Evolutionary conservation across 2,888 invertebrate genomes (phyloP).

Genomic region (Hymenopus coronatus): DNA sequence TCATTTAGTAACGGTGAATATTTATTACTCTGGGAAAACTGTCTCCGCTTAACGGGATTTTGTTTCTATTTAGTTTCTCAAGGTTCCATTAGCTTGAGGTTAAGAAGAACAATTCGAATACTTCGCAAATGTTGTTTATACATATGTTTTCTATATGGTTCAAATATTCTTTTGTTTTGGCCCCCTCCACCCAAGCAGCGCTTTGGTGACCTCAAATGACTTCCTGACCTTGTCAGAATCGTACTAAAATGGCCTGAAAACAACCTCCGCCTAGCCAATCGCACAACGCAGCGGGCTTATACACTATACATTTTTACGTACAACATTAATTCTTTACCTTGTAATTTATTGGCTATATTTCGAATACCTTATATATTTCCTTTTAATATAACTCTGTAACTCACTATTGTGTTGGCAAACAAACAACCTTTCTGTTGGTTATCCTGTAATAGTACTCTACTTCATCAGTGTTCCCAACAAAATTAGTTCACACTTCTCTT

Average conservation of each 20-base stretch:
- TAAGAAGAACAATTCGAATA: not conserved
- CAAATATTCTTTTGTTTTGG: not conserved
- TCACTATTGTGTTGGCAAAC: not conserved
- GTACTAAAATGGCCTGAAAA: not conserved
- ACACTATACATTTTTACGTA: not conserved
- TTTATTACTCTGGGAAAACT: not conserved
- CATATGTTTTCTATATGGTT: not conserved
- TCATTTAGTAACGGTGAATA: too few species aligned
- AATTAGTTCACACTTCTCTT: not conserved
- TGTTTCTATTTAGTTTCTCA: not conserved
- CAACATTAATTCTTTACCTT: not conserved
- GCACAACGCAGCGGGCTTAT: not conserved
- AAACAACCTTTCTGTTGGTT: not conserved
- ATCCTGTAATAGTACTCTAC: not conserved
- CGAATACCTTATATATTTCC: not conserved
- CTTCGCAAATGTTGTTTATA: not conserved
- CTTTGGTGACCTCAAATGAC: conserved; percentile 14
- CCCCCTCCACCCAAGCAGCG: not conserved
- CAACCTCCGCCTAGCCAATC: not conserved
- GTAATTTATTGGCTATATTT: not conserved
- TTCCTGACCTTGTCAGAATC: conserved; percentile 12
- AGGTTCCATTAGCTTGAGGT: not conserved
- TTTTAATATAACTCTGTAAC: not conserved
- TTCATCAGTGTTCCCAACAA: not conserved
- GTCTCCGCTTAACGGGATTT: not conserved